These are phyloP conservation scores for Ophioderma brevispina DNA, from an alignment of 35 echinoderm and acorn worm species.

Conservation along the genomic window DNA sequence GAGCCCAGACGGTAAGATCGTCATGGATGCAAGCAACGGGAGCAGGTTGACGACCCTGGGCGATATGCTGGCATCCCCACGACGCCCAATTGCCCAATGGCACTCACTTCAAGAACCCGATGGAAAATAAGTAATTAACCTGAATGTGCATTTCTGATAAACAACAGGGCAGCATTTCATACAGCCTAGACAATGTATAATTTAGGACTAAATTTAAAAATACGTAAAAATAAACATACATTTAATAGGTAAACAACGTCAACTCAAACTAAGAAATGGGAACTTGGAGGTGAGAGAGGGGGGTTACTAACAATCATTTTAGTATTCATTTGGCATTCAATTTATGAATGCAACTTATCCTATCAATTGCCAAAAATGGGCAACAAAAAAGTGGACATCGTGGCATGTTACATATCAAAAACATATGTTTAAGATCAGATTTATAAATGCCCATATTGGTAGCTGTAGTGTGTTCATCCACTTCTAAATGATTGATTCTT, in stretches of 20 bases:
- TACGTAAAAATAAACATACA: neutral
- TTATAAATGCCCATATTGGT: neutral
- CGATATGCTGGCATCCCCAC: constrained; percentile 97
- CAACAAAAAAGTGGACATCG: too few relatives aligned
- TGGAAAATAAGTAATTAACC: constrained; percentile 84
- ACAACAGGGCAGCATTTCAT: neutral
- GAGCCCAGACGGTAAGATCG: constrained; percentile 95
- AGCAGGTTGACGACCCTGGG: constrained; percentile 94
- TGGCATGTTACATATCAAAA: neutral
- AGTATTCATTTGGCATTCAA: too few relatives aligned
- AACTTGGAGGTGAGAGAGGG: neutral
- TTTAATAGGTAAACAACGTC: neutral
- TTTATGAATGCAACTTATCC: too few relatives aligned
- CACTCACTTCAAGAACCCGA: constrained; percentile 92
- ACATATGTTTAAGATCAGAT: neutral
- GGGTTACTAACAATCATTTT: too few relatives aligned
- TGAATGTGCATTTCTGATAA: too few relatives aligned
- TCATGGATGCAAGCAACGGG: constrained; percentile 98
- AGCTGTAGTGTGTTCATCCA: neutral
- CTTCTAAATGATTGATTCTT: too few relatives aligned
- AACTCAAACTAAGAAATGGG: neutral
- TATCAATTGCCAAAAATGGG: too few relatives aligned
- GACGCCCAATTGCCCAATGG: constrained; percentile 98
- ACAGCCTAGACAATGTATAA: too few relatives aligned
- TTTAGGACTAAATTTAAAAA: neutral